Evolutionary conservation across 2,888 invertebrate genomes (phyloP).

Genomic region (Leptinotarsa rubiginosa): DNA sequence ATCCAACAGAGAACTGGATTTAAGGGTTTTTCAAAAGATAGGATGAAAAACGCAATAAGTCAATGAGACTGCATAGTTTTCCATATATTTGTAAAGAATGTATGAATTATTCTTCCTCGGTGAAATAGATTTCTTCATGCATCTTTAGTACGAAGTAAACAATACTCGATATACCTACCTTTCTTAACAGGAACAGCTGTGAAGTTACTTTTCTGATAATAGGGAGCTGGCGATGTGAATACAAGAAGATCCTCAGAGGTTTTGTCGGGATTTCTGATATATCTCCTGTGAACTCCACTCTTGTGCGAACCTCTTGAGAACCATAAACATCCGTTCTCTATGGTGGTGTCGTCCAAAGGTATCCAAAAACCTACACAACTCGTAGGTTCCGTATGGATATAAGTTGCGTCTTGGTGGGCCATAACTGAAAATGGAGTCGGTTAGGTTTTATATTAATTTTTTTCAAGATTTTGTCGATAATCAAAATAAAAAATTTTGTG

Average conservation of each 20-base stretch:
- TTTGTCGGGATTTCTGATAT: conserved; percentile 78
- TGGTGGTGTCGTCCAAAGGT: conserved; percentile 91
- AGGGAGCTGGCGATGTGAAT: conserved; percentile 77
- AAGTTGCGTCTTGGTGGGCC: conserved; percentile 90
- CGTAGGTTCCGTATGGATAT: conserved; percentile 85
- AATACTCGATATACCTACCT: conserved; percentile 71
- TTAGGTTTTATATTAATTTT: not conserved
- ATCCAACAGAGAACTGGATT: no score
- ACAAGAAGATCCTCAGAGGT: conserved; percentile 72
- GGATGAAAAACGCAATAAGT: no score
- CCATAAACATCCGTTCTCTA: conserved; percentile 95
- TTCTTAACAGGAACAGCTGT: conserved; percentile 83
- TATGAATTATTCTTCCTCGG: no score
- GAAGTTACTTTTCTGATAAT: conserved; percentile 81
- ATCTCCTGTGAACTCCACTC: conserved; percentile 79
- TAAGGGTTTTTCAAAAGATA: no score
- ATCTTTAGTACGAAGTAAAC: no score
- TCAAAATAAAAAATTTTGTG: no score
- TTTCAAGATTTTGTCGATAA: no score
- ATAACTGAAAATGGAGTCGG: conserved; percentile 70
- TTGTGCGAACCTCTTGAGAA: conserved; percentile 93
- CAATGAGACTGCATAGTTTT: no score
- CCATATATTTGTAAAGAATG: no score
- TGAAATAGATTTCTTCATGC: no score
- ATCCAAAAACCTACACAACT: conserved; percentile 93